These are phyloP conservation scores for Lethenteron camtschaticum DNA, from an alignment of 2,113 vertebrate species.

Conservation along the genomic window DNA sequence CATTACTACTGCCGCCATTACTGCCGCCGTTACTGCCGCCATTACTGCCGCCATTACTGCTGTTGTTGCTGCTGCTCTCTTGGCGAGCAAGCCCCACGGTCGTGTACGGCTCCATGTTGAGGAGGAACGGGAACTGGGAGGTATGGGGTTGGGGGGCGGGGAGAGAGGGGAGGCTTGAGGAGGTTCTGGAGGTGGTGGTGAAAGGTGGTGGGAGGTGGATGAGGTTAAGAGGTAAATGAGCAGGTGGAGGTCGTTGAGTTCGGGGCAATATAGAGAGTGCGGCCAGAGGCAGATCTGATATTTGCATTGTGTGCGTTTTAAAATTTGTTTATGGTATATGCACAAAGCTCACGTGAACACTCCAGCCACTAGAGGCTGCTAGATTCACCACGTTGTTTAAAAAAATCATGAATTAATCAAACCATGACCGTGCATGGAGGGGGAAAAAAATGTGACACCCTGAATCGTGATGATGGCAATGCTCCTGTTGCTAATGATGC, in stretches of 20 bases:
- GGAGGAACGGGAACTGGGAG: constrained; percentile 76
- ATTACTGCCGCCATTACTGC: background rate
- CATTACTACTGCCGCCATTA: background rate
- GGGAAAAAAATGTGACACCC: too few relatives aligned
- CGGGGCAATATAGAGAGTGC: background rate
- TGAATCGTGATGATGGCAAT: too few relatives aligned
- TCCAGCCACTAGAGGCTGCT: too few relatives aligned
- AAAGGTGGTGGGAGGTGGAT: too few relatives aligned
- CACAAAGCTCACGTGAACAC: too few relatives aligned
- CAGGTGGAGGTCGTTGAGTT: background rate
- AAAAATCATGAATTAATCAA: too few relatives aligned
- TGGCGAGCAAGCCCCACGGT: constrained; percentile 91
- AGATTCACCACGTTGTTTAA: too few relatives aligned
- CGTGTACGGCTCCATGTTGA: constrained; percentile 98
- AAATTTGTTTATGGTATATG: too few relatives aligned
- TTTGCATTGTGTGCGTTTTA: background rate
- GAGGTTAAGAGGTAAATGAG: background rate
- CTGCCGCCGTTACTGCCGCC: too few relatives aligned
- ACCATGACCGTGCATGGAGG: too few relatives aligned
- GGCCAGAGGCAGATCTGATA: background rate
- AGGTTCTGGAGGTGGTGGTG: too few relatives aligned
- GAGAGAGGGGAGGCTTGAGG: background rate
- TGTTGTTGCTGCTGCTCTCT: constrained; percentile 20
- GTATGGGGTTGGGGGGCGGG: background rate
- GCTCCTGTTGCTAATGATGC: too few relatives aligned